Evolutionary conservation across 2,888 invertebrate genomes (phyloP).

Genomic region (Unio delphinus): DNA sequence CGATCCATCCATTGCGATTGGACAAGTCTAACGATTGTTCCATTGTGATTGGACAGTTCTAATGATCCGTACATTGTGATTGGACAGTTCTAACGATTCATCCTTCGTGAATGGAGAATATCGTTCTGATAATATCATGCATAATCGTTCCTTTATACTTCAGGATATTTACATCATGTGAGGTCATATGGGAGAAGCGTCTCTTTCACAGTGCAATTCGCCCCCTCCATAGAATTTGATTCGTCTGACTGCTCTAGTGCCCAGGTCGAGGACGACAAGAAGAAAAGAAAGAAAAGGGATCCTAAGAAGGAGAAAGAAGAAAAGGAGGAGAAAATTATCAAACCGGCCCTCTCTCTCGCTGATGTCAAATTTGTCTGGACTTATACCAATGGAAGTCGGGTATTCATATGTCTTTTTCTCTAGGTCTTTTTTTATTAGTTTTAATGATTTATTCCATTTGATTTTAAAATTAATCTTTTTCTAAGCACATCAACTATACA

Average conservation of each 20-base stretch:
- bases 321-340: slow-evolving; percentile 3
- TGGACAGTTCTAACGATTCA: too few species aligned
- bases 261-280: slow-evolving; percentile 3
- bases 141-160: not conserved
- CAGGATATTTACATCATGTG: slow-evolving; percentile 67
- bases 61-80: too few species aligned
- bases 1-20: too few species aligned
- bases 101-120: not conserved
- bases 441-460: too few species aligned
- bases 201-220: slow-evolving; percentile 65
- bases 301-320: slow-evolving; percentile 7
- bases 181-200: slow-evolving; percentile 68
- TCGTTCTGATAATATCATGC: not conserved
- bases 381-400: slow-evolving; percentile 55
- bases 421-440: too few species aligned
- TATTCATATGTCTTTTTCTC: slow-evolving; percentile 14
- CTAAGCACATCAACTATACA: too few species aligned
- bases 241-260: slow-evolving; percentile 52
- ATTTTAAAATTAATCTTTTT: too few species aligned
- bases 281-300: slow-evolving; percentile 17
- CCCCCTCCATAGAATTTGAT: slow-evolving; percentile 51
- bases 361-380: slow-evolving; percentile 64
- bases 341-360: slow-evolving; percentile 28
- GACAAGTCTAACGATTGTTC: too few species aligned
- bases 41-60: too few species aligned